These are phyloP conservation scores for Diachasmimorpha longicaudata DNA, from an alignment of 1,140 invertebrate genomes.

Conservation along the genomic window DNA sequence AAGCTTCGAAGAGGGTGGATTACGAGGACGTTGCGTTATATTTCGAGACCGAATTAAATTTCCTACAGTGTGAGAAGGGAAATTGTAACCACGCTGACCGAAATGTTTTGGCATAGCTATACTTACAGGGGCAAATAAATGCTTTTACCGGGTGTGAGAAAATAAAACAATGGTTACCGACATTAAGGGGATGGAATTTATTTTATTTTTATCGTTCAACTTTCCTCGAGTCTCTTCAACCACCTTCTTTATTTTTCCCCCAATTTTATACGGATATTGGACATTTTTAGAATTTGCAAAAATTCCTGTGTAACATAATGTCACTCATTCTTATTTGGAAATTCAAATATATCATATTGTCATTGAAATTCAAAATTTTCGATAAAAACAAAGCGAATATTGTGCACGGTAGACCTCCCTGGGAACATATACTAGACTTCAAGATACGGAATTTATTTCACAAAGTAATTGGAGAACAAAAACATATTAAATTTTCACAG, in stretches of 20 bases:
- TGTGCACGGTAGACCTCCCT: too few species aligned
- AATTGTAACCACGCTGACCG: constrained; percentile 33
- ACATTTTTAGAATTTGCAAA: background rate
- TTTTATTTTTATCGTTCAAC: background rate
- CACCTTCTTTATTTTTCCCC: background rate
- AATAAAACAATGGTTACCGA: background rate
- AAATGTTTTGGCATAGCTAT: constrained; percentile 13
- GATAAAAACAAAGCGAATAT: too few species aligned
- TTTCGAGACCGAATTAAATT: constrained; percentile 44
- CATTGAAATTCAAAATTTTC: too few species aligned
- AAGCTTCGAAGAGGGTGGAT: constrained; percentile 24
- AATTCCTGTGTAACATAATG: too few species aligned
- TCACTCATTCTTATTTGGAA: too few species aligned
- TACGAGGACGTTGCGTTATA: constrained; percentile 34
- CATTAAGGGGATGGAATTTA: background rate
- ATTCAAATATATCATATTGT: too few species aligned
- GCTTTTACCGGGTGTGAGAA: background rate
- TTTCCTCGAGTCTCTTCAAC: background rate
- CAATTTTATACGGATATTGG: background rate
- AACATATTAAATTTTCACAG: background rate
- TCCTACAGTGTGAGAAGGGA: constrained; percentile 22
- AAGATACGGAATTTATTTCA: too few species aligned
- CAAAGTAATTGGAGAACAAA: too few species aligned
- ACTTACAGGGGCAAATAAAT: constrained; percentile 13
- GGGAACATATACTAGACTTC: too few species aligned